Conservation (phyloP, 1,140 invertebrate species). For the Chrysopa pallens region DNA sequence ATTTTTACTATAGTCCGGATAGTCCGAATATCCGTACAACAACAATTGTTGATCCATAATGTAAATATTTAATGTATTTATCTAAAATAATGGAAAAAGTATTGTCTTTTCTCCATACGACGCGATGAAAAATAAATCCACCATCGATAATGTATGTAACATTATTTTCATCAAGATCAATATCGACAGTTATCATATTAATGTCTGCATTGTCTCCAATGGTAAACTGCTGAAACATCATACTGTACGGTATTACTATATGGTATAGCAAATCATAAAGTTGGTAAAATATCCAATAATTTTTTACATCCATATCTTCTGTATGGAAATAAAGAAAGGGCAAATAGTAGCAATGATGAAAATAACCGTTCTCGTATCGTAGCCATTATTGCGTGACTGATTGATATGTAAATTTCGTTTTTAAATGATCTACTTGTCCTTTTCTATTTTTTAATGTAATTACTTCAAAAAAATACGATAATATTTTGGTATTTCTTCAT, state of each 20-base stretch:
- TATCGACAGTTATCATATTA: slow-evolving; percentile 12
- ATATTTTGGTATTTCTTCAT: neutral
- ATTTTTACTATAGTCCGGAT: slow-evolving; percentile 12
- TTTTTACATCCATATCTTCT: slow-evolving; percentile 11
- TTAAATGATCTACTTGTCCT: neutral
- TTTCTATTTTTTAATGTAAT: neutral
- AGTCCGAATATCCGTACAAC: slow-evolving; percentile 18
- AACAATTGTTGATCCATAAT: too few species aligned
- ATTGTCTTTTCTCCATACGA: too few species aligned
- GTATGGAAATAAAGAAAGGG: slow-evolving; percentile 7
- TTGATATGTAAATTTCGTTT: slow-evolving; percentile 6
- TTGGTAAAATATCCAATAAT: slow-evolving; percentile 8
- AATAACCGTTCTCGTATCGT: slow-evolving; percentile 12
- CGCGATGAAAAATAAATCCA: too few species aligned
- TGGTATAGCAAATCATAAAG: slow-evolving; percentile 13
- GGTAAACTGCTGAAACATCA: slow-evolving; percentile 12
- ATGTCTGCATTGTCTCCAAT: slow-evolving; percentile 18
- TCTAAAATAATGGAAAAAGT: too few species aligned
- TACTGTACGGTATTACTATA: slow-evolving; percentile 12
- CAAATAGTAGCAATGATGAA: slow-evolving; percentile 10
- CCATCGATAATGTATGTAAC: too few species aligned
- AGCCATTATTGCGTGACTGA: slow-evolving; percentile 12
- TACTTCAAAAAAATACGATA: neutral
- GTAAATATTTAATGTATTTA: slow-evolving; percentile 8
- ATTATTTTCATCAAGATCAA: slow-evolving; percentile 15